These are phyloP conservation scores for Avahi laniger DNA, from an alignment of 2,797 vertebrate genomes.

Conservation along the genomic window DNA sequence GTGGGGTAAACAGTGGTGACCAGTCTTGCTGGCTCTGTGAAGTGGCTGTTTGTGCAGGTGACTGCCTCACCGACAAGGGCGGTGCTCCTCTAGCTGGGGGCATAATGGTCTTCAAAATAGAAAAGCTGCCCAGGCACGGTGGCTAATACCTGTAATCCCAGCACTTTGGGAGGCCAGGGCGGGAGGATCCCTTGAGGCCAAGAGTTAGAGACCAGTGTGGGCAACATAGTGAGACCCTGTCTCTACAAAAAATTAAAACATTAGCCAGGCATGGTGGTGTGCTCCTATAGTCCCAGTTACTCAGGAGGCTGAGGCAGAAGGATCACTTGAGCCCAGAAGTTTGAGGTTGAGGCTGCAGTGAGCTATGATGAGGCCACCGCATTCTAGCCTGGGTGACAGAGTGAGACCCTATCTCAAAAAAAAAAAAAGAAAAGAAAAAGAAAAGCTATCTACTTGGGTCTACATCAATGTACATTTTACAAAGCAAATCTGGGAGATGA, in stretches of 20 bases:
- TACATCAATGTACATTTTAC: neutral
- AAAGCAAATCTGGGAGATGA: neutral
- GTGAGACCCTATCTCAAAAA: no score
- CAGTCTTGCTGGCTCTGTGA: neutral
- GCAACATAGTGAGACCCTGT: neutral
- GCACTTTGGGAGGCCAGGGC: neutral
- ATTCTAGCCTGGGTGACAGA: no score
- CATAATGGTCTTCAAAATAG: neutral
- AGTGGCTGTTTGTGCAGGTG: neutral
- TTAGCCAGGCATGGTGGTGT: no score
- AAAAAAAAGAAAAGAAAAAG: no score
- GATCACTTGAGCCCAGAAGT: no score
- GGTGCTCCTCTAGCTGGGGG: neutral
- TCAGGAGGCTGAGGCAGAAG: no score
- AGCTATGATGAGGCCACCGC: no score
- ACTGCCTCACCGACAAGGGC: neutral
- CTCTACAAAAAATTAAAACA: no score
- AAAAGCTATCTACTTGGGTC: neutral
- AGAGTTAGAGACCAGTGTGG: neutral
- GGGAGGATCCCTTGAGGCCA: neutral
- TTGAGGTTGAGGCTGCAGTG: no score
- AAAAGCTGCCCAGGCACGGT: neutral
- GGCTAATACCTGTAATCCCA: neutral
- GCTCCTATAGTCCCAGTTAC: no score
- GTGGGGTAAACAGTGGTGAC: neutral